phyloP scores from a whole-genome alignment of 2,113 vertebrate genomes.

The Macrotus californicus region DNA sequence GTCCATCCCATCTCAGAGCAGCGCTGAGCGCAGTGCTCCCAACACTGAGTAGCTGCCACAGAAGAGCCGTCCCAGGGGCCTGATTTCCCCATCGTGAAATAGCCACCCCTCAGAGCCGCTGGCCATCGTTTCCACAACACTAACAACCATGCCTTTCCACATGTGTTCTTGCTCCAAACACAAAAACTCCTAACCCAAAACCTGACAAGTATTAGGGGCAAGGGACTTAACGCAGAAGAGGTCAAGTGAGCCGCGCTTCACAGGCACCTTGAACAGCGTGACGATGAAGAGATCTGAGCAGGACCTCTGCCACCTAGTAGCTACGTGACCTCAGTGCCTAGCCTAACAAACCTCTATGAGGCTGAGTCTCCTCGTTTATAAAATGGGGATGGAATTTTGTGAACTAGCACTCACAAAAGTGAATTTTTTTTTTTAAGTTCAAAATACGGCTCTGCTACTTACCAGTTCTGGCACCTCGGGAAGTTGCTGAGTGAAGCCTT shows the following conservation, averaged over 20 bases:
- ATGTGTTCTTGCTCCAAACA: not conserved
- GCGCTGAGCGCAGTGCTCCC: not conserved
- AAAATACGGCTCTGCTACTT: not conserved
- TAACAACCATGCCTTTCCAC: not conserved
- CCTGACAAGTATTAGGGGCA: not conserved
- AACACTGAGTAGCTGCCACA: not conserved
- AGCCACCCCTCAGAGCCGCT: not conserved
- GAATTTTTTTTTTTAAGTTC: not conserved
- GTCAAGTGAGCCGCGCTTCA: too few relatives aligned
- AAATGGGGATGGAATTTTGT: not conserved
- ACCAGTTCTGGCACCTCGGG: not conserved
- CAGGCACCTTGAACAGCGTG: not conserved
- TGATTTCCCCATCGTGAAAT: fast-evolving
- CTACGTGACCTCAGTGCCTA: not conserved
- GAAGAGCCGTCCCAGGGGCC: not conserved
- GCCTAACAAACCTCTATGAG: not conserved
- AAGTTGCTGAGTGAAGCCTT: not conserved
- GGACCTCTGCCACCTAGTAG: not conserved
- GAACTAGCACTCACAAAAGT: not conserved
- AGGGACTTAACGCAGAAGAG: not conserved
- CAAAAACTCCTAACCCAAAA: not conserved
- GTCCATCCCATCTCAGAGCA: not conserved
- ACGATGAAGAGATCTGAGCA: fast-evolving
- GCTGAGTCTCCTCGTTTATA: not conserved
- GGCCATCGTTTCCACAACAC: not conserved